These are phyloP conservation scores for Dendropsophus ebraccatus DNA, from an alignment of 2,113 vertebrate species.

Conservation along the genomic window DNA sequence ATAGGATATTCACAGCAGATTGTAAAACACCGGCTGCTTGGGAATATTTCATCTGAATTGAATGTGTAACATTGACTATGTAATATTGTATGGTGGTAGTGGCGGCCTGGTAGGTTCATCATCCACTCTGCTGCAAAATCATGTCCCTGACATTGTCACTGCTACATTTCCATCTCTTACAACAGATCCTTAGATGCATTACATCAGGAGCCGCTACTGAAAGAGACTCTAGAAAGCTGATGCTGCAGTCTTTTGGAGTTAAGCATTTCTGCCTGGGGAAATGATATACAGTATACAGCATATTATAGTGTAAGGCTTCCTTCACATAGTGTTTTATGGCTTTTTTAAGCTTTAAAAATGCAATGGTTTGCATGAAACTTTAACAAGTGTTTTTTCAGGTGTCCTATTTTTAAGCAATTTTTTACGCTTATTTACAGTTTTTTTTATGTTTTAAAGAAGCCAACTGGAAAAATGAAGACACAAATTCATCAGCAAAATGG, in stretches of 20 bases:
- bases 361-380: no score
- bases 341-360: no score
- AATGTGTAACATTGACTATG: neutral
- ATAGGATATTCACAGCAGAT: neutral
- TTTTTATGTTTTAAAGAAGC: no score
- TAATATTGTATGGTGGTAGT: neutral
- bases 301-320: neutral
- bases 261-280: neutral
- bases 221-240: neutral
- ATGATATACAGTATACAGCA: neutral
- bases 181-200: neutral
- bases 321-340: no score
- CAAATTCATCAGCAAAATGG: no score
- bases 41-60: neutral
- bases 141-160: neutral
- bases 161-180: neutral
- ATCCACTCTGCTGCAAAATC: no score
- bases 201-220: no score
- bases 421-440: no score
- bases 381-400: no score
- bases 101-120: neutral
- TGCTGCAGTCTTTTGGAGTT: conserved; percentile 14
- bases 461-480: no score
- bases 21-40: neutral
- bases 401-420: no score